A percentile compares a stretch with the other conserved stretches of the same genome.
Evolutionary conservation across 2,888 invertebrate species (phyloP).

Genomic region (Morinoia aosen): DNA sequence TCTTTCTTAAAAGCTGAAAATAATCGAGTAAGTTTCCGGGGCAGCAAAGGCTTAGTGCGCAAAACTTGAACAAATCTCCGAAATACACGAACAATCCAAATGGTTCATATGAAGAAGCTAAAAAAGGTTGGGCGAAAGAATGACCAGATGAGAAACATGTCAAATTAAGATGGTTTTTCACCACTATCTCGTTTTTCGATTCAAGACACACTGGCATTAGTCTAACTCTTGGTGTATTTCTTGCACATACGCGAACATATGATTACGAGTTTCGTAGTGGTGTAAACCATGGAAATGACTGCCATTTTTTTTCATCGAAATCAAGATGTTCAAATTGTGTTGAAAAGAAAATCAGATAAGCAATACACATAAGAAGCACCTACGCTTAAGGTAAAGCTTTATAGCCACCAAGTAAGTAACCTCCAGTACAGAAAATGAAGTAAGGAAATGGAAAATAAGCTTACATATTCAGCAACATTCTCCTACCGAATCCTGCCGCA

Average conservation of each 20-base stretch:
- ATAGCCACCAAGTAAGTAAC: background rate
- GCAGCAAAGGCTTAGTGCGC: background rate
- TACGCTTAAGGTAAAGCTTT: background rate
- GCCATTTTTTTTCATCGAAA: background rate
- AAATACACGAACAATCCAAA: too few relatives aligned
- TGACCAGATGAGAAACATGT: too few relatives aligned
- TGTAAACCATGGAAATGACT: background rate
- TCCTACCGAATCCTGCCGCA: background rate
- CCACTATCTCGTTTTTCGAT: background rate
- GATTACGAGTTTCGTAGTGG: background rate
- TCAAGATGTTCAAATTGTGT: background rate
- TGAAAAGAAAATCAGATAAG: background rate
- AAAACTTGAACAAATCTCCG: background rate
- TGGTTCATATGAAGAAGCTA: too few relatives aligned
- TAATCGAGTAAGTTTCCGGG: background rate
- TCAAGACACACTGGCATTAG: background rate
- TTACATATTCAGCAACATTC: background rate
- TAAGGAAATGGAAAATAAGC: background rate
- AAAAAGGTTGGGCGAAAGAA: too few relatives aligned
- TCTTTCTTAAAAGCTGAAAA: background rate
- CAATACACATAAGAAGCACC: background rate
- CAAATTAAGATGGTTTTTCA: background rate
- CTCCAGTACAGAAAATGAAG: background rate
- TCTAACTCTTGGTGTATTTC: background rate
- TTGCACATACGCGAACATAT: too few relatives aligned